phyloP scores from a whole-genome alignment of 1,140 invertebrate genomes.

The Drosophila kurseongensis region DNA sequence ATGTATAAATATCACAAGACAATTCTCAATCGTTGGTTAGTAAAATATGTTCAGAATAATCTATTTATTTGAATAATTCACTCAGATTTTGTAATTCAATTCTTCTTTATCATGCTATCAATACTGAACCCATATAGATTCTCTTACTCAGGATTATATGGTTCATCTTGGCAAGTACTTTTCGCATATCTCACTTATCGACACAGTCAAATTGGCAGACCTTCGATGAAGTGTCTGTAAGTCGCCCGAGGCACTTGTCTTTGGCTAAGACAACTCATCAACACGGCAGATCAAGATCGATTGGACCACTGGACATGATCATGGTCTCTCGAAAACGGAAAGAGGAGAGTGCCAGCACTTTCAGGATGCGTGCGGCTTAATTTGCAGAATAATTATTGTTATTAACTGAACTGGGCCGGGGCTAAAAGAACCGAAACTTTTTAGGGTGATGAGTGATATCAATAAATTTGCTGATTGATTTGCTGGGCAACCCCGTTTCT shows the following conservation, averaged over 20 bases:
- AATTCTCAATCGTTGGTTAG: no score
- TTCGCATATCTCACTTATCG: not conserved
- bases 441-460: slow-evolving; percentile 37
- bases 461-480: slow-evolving; percentile 72
- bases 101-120: not conserved
- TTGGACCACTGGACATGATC: not conserved
- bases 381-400: slow-evolving; percentile 73
- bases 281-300: slow-evolving; percentile 36
- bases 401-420: slow-evolving; percentile 40
- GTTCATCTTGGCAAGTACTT: not conserved
- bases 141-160: not conserved
- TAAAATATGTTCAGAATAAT: no score
- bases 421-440: not conserved
- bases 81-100: no score
- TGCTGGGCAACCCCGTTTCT: slow-evolving; percentile 9
- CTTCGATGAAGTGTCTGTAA: slow-evolving; percentile 4
- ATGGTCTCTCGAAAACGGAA: not conserved
- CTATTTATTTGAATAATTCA: no score
- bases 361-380: slow-evolving; percentile 57
- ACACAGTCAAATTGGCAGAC: slow-evolving; percentile 6
- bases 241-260: not conserved
- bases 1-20: no score
- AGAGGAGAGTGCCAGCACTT: slow-evolving; percentile 2
- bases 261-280: slow-evolving; percentile 24
- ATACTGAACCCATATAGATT: not conserved